A percentile compares a stretch with the other conserved stretches of the same genome.
These are phyloP conservation scores for Aphodius sticticus DNA, from an alignment of 2,888 invertebrate genomes.

Conservation along the genomic window DNA sequence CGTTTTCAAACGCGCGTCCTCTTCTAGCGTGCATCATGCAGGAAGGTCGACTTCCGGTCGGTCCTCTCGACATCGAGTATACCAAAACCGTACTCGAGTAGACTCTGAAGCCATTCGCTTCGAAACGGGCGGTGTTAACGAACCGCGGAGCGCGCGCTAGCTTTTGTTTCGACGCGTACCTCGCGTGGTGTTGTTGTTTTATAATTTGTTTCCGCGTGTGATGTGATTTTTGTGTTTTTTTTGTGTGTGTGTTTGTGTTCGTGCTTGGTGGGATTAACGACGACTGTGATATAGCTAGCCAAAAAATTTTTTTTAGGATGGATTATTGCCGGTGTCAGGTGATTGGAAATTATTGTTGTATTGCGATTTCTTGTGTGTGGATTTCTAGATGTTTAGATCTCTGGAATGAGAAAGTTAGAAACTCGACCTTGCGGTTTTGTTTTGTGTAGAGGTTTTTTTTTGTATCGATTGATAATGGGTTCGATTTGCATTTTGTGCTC, in stretches of 20 bases:
- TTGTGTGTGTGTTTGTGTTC: not conserved
- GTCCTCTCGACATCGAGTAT: not conserved
- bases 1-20: not conserved
- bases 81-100: not conserved
- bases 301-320: not conserved
- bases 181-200: not conserved
- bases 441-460: not conserved
- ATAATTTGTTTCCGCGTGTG: not conserved
- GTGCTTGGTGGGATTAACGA: not conserved
- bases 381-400: not conserved
- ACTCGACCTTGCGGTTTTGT: not conserved
- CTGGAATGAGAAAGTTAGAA: not conserved
- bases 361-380: not conserved
- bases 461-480: not conserved
- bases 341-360: not conserved
- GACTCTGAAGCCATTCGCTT: not conserved
- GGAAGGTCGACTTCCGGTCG: not conserved
- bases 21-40: not conserved
- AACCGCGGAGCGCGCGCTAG: not conserved
- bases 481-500: not conserved
- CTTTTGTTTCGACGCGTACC: not conserved
- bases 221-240: not conserved
- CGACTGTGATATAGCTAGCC: not conserved
- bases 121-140: not conserved
- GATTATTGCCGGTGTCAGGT: not conserved